Evolutionary conservation across 1,140 invertebrate species (phyloP), one percentile per base, ranked within the genome.

Genomic region (Diprion similis): DNA sequence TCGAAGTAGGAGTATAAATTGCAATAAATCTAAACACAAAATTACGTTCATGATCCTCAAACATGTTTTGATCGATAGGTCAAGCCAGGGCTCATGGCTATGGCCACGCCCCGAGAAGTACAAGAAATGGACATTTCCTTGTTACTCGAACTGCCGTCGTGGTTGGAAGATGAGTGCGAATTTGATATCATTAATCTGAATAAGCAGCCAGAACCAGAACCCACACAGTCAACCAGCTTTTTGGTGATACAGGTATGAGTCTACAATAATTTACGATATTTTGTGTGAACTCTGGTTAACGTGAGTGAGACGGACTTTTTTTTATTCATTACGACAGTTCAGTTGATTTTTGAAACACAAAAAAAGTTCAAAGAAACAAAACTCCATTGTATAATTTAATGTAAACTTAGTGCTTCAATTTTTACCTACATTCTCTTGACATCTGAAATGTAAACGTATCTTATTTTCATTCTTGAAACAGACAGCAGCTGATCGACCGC

Each of bases 111-210:
- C 1, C 93, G 97, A 73, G 98, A 99, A 89, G 93, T 99, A 13
- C 97, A 99, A 88, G 98, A 99, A 89, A 94, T 99, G 89, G 97
- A 99, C 87, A 97, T 99, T 77, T 94, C 96, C 0, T 85, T 97
- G 46, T 88, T 99, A 46, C 85, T 95, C 4, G 95, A 97, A 82
- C 93, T 96, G 46, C 96, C 96, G 37, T 92, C 93, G 64, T 98
- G 97, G 96, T 89, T 95, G 73, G 96, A 97, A 87, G 97, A 99
- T 87, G 97, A 99, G 88, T 97, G 96, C 86, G 97, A 99, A 89
- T 94, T 97, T 83, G 98, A 98, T 87, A 93, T 99, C 76, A 91
- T 98, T 77, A 95, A 94, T 83, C 87, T 97, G 45, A 93, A 92
- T 81, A 96, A 94, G 89, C 95, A 93, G 80, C 90, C 90, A 18